Evolutionary conservation across 2,113 vertebrate genomes (phyloP).

Genomic region (Amia ocellicauda): DNA sequence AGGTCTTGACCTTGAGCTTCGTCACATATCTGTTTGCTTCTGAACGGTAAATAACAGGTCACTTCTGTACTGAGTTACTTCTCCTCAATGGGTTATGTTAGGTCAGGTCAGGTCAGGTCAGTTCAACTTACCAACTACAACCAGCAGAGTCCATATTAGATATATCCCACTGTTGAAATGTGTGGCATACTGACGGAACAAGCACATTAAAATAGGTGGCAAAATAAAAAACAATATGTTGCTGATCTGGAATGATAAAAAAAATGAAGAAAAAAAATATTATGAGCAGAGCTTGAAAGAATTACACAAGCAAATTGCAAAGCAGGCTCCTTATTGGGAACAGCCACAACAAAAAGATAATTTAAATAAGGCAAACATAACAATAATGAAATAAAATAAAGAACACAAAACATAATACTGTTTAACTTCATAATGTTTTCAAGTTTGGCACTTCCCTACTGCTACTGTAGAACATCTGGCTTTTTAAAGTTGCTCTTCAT

Average conservation of each 20-base stretch:
- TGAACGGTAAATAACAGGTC: not conserved
- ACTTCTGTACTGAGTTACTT: not conserved
- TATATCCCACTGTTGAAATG: slow-evolving; percentile 99
- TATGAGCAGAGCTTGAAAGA: slow-evolving; percentile 16
- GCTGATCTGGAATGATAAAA: slow-evolving; percentile 84
- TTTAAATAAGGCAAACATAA: too few species aligned
- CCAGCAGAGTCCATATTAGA: slow-evolving; percentile 93
- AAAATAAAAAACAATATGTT: slow-evolving; percentile 95
- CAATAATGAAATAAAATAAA: too few species aligned
- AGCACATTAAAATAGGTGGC: slow-evolving; percentile 94
- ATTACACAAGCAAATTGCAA: slow-evolving; percentile 5
- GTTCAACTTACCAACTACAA: slow-evolving; percentile 91
- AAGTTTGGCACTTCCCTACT: too few species aligned
- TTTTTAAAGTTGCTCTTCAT: too few species aligned
- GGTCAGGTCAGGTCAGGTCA: slow-evolving; percentile 1
- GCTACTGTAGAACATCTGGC: too few species aligned
- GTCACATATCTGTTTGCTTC: not conserved
- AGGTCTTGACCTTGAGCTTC: not conserved
- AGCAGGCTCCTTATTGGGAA: too few species aligned
- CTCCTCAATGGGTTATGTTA: not conserved
- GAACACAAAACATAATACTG: too few species aligned
- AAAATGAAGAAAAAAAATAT: slow-evolving; percentile 30
- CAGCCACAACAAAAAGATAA: too few species aligned
- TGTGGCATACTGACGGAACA: slow-evolving; percentile 91
- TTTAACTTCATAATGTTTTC: too few species aligned